phyloP scores from a whole-genome alignment of 2,888 invertebrate species.

The Archips crataeganus region DNA sequence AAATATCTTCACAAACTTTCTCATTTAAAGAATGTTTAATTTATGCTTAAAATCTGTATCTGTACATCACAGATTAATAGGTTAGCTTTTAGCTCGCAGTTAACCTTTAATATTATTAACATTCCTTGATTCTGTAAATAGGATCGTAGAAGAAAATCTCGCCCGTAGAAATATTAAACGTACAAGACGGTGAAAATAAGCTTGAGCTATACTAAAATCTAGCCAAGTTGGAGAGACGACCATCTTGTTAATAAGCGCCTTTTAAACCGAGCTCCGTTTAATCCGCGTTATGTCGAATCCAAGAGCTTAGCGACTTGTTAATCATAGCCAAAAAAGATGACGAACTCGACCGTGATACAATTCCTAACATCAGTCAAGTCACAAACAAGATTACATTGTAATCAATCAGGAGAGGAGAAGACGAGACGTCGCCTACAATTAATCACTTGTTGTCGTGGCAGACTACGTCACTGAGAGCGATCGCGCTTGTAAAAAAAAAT shows the following conservation, averaged over 20 bases:
- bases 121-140: no score
- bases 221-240: background rate
- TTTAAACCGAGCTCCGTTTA: background rate
- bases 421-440: slow-evolving; percentile 70
- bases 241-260: background rate
- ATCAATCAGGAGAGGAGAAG: slow-evolving; percentile 74
- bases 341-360: slow-evolving; percentile 66
- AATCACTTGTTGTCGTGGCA: slow-evolving; percentile 72
- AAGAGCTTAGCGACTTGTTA: slow-evolving; percentile 2
- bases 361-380: slow-evolving; percentile 76
- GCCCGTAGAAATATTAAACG: no score
- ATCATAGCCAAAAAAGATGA: slow-evolving; percentile 55
- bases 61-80: no score
- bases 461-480: slow-evolving; percentile 46
- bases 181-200: background rate
- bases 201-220: background rate
- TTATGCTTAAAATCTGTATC: no score
- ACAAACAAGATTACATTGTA: slow-evolving; percentile 82
- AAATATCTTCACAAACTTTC: no score
- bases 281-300: slow-evolving; percentile 1
- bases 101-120: no score
- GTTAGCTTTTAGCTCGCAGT: no score
- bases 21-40: no score
- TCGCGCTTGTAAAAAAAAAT: slow-evolving; percentile 21
- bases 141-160: no score